Evolutionary conservation across 30 jellyfish, hydroid and myxozoan species (phyloP), one percentile per base, ranked within the genome.

Genomic region (Aurelia aurita): DNA sequence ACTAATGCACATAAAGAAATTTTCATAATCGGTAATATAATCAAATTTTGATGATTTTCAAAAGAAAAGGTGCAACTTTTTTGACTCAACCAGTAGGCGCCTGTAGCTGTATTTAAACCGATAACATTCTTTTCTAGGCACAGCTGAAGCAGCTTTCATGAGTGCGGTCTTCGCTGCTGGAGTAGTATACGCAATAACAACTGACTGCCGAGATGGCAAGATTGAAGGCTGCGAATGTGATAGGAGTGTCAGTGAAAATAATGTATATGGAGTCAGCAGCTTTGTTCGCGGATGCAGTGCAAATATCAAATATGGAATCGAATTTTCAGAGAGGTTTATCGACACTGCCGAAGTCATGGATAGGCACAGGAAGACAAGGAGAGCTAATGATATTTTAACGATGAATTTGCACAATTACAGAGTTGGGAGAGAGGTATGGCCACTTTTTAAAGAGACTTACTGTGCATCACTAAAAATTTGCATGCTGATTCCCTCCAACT

Each of bases 121-220:
- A 8, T 68, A 18, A 25, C 49, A 25, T 21, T 39, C 51, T 39
- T 39, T 25, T 43, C 20, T 59, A 88, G 97, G 97, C 1, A 88
- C 97, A 26, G 79, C 77, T 54, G 97, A 88, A 55, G 97, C 97
- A 25, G 92, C 91, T 3, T 88, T 74, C 65, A 87, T 88, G 45
- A 80, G 87, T 39, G 91, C 97, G 0, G 32, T 79, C 25, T 88
- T 88, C 47, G 88, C 97, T 31, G 97, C 97, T 34, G 91, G 92
- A 15, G 89, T 88, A 3, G 90, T 46, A 20, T 83, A 78, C 23
- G 97, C 97, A 12, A 65, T 88, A 28, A 88, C 97, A 19, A 25
- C 82, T 7, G 97, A 88, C 28, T 88, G 97, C 88, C 70, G 97
- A 23, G 71, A 69, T 18, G 97, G 97, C 16, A 86, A 63, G 23